These are phyloP conservation scores for Podarcis siculus DNA, from an alignment of 2,797 vertebrate genomes.

Conservation along the genomic window DNA sequence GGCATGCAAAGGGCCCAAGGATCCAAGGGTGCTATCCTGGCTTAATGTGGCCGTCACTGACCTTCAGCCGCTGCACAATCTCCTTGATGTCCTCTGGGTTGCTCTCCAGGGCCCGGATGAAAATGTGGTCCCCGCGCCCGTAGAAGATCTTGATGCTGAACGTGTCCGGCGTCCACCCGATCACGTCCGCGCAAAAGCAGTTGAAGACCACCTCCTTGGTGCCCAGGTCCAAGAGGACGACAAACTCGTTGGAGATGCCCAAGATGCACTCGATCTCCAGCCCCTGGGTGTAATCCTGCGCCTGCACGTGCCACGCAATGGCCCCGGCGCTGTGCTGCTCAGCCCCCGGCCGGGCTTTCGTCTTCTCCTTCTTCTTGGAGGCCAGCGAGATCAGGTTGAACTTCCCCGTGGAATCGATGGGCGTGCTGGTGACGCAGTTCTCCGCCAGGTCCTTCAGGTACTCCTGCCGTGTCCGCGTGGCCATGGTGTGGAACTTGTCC, in stretches of 20 bases:
- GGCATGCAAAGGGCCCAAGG: neutral
- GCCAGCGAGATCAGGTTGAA: slow-evolving; percentile 92
- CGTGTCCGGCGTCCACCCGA: slow-evolving; percentile 90
- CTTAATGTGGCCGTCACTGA: slow-evolving; percentile 72
- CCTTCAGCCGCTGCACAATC: slow-evolving; percentile 92
- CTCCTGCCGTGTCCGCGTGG: slow-evolving; percentile 90
- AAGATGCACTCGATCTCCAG: slow-evolving; percentile 82
- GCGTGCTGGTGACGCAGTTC: slow-evolving; percentile 87
- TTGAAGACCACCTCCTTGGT: slow-evolving; percentile 94
- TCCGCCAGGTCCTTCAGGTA: slow-evolving; percentile 93
- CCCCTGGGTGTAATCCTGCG: slow-evolving; percentile 85
- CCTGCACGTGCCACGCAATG: slow-evolving; percentile 85
- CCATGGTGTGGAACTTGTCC: slow-evolving; percentile 95
- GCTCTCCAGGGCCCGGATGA: slow-evolving; percentile 80
- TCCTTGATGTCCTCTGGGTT: slow-evolving; percentile 87
- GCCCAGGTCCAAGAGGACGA: slow-evolving; percentile 84
- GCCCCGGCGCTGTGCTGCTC: slow-evolving; percentile 86
- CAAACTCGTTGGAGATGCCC: slow-evolving; percentile 87
- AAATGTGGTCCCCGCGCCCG: slow-evolving; percentile 90
- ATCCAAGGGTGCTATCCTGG: neutral
- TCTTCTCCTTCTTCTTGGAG: slow-evolving; percentile 90
- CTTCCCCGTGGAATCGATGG: slow-evolving; percentile 86
- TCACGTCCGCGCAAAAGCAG: slow-evolving; percentile 92
- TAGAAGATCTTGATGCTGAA: slow-evolving; percentile 89
- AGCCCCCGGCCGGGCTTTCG: slow-evolving; percentile 80